Conservation (phyloP, 2,113 vertebrate species). For the Collichthys lucidus region DNA sequence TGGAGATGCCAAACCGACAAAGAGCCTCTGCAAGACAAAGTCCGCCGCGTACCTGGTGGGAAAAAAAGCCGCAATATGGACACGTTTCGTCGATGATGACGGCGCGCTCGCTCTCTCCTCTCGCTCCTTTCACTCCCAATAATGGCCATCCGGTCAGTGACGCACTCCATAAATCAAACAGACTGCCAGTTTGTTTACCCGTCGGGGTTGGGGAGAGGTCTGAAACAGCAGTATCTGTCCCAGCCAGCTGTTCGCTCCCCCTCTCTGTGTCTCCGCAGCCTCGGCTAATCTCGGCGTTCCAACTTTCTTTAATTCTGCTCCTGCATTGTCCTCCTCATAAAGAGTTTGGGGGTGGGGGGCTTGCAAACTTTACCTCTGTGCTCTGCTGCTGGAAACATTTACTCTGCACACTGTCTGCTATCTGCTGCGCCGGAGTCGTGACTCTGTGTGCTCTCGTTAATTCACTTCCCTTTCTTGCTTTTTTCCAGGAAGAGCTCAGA, state of each 20-base stretch:
- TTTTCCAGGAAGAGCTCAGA: conserved; percentile 22
- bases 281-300: conserved; percentile 72
- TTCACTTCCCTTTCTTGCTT: conserved; percentile 30
- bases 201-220: conserved; percentile 66
- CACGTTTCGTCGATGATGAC: conserved; percentile 65
- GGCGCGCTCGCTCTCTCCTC: conserved; percentile 36
- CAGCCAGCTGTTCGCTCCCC: conserved; percentile 75
- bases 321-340: conserved; percentile 72
- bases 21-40: conserved; percentile 39
- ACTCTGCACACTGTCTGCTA: conserved; percentile 12
- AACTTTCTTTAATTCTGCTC: conserved; percentile 71
- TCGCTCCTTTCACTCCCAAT: conserved; percentile 70
- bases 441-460: conserved; percentile 55
- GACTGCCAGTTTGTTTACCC: conserved; percentile 79
- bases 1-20: conserved; percentile 71
- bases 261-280: conserved; percentile 46
- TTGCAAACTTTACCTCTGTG: conserved; percentile 62
- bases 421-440: conserved; percentile 26
- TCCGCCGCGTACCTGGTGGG: conserved; percentile 62
- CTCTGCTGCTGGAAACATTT: conserved; percentile 30
- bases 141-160: conserved; percentile 75
- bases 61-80: conserved; percentile 72
- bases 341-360: conserved; percentile 51
- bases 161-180: conserved; percentile 82
- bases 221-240: conserved; percentile 82